Percentiles rank a stretch among this genome's conserved stretches.
Evolutionary conservation across 2,797 vertebrate genomes (phyloP).

Genomic region (Rhynchonycteris naso): DNA sequence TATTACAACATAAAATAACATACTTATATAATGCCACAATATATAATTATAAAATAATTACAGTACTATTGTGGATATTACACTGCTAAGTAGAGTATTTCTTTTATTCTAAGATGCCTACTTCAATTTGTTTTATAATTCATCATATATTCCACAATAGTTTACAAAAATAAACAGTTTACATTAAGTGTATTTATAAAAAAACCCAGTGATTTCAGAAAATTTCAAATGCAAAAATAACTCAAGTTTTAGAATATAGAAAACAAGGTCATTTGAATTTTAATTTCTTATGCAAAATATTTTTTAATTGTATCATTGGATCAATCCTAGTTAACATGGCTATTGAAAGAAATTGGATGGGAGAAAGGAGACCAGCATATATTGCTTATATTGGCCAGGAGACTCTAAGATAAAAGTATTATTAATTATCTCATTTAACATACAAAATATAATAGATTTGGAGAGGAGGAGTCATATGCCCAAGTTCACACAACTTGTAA

Average conservation of each 20-base stretch:
- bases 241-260: neutral
- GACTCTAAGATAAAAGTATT: neutral
- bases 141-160: neutral
- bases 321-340: neutral
- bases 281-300: neutral
- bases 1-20: neutral
- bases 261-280: neutral
- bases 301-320: neutral
- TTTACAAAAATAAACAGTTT: neutral
- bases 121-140: neutral
- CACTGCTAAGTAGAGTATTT: neutral
- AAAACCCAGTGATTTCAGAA: neutral
- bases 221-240: neutral
- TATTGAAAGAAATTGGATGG: neutral
- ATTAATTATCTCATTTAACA: neutral
- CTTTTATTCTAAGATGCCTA: neutral
- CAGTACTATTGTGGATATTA: neutral
- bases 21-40: neutral
- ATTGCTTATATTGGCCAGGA: neutral
- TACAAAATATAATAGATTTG: neutral
- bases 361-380: neutral
- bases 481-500: neutral
- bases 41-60: neutral
- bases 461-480: neutral
- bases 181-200: neutral